Conservation (phyloP, 2,888 invertebrate species). For the Heliconius aoede region DNA sequence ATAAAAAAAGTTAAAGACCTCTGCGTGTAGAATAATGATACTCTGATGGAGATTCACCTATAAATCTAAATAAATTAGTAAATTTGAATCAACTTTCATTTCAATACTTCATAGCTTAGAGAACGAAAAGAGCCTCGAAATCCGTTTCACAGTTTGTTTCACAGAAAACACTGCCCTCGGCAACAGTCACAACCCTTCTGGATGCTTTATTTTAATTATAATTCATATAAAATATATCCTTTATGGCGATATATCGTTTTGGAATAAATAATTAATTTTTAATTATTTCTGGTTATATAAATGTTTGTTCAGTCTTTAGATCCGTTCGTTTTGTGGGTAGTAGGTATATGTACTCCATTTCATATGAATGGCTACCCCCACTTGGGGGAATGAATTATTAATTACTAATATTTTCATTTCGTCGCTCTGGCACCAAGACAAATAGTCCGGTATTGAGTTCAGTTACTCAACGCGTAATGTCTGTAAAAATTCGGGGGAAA, state of each 20-base stretch:
- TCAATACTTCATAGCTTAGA: constrained; percentile 18
- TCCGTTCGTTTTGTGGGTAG: not conserved
- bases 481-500: too few species aligned
- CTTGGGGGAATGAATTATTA: too few species aligned
- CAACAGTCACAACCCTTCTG: constrained; percentile 18
- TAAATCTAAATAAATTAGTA: not conserved
- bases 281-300: not conserved
- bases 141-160: constrained; percentile 22
- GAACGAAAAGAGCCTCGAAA: constrained; percentile 18
- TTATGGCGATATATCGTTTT: not conserved
- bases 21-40: not conserved
- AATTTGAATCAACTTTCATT: not conserved
- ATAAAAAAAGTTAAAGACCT: too few species aligned
- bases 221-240: not conserved
- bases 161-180: constrained; percentile 18
- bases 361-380: too few species aligned
- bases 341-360: too few species aligned
- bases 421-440: too few species aligned
- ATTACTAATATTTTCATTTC: too few species aligned
- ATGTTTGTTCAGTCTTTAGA: not conserved
- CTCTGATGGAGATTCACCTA: not conserved
- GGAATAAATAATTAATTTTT: not conserved
- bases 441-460: too few species aligned
- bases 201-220: constrained; percentile 7
- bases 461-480: too few species aligned